Conservation (phyloP, 2,113 vertebrate genomes). For the Myocastor coypus region DNA sequence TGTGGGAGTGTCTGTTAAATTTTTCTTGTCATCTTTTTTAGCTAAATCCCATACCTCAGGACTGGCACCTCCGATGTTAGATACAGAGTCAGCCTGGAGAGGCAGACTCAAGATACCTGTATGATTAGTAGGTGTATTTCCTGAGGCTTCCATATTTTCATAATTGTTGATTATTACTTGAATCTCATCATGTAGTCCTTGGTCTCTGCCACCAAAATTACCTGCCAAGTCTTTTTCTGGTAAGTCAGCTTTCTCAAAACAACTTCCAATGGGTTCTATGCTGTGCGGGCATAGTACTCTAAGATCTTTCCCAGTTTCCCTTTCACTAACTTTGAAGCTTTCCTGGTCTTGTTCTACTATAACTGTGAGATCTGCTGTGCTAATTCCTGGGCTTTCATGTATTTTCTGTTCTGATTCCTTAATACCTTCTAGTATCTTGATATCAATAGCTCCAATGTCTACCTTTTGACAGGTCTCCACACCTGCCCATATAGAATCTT, state of each 20-base stretch:
- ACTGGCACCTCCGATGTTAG: constrained; percentile 61
- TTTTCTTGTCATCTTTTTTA: constrained; percentile 58
- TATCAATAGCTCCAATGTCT: constrained; percentile 81
- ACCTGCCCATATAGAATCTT: constrained; percentile 82
- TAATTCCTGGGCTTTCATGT: constrained; percentile 59
- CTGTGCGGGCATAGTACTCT: not conserved
- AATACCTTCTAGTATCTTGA: constrained; percentile 77
- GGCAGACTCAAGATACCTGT: constrained; percentile 58
- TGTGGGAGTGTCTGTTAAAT: not conserved
- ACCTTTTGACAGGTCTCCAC: constrained; percentile 86
- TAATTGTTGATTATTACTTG: constrained; percentile 16
- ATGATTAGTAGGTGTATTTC: constrained; percentile 30
- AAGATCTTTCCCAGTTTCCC: constrained; percentile 18
- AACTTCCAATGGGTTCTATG: constrained; percentile 62
- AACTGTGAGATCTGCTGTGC: constrained; percentile 56
- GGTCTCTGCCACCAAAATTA: constrained; percentile 46
- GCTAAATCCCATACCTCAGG: constrained; percentile 51
- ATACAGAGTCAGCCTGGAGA: constrained; percentile 34
- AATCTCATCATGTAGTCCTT: constrained; percentile 59
- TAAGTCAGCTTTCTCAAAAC: constrained; percentile 45
- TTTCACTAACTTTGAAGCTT: constrained; percentile 64
- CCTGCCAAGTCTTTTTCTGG: constrained; percentile 56
- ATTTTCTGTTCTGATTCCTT: constrained; percentile 80
- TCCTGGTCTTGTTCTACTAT: constrained; percentile 68
- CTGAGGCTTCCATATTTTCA: constrained; percentile 58